A percentile compares a stretch with the other conserved stretches of the same genome.
Evolutionary conservation across 2,888 invertebrate species (phyloP).

Genomic region (Seira musarum): DNA sequence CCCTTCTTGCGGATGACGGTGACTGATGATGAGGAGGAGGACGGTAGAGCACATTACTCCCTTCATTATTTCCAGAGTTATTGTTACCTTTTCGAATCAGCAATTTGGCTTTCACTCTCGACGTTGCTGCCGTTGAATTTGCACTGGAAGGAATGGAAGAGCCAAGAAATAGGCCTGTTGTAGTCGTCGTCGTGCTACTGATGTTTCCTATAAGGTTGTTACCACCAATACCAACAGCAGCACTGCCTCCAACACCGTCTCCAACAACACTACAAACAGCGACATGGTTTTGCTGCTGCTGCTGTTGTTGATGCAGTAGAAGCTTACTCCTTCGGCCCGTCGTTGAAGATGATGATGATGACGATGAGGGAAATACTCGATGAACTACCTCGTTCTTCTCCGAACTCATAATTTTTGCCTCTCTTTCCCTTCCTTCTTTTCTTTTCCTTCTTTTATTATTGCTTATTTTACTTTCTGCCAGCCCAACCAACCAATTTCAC

Average conservation of each 20-base stretch:
- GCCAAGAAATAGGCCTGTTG: not conserved
- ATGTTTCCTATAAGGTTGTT: slow-evolving; percentile 36
- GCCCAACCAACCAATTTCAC: slow-evolving; percentile 1
- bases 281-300: slow-evolving; percentile 27
- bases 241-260: slow-evolving; percentile 34
- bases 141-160: slow-evolving; percentile 32
- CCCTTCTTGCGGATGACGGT: slow-evolving; percentile 25
- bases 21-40: slow-evolving; percentile 32
- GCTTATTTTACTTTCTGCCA: not conserved
- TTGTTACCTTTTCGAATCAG: slow-evolving; percentile 61
- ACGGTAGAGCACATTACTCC: slow-evolving; percentile 52
- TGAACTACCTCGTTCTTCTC: slow-evolving; percentile 34
- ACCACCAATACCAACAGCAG: slow-evolving; percentile 38
- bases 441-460: slow-evolving; percentile 10
- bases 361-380: slow-evolving; percentile 31
- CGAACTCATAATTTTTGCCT: slow-evolving; percentile 43
- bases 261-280: slow-evolving; percentile 48
- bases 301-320: slow-evolving; percentile 31
- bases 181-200: slow-evolving; percentile 7
- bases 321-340: slow-evolving; percentile 30
- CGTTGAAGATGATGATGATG: slow-evolving; percentile 26
- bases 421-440: not conserved
- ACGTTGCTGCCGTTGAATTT: slow-evolving; percentile 17
- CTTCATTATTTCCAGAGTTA: slow-evolving; percentile 33
- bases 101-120: slow-evolving; percentile 65